Percentiles rank a stretch among this genome's conserved stretches.
phyloP scores from a whole-genome alignment of 2,888 invertebrate species.

The Bembecia ichneumoniformis region DNA sequence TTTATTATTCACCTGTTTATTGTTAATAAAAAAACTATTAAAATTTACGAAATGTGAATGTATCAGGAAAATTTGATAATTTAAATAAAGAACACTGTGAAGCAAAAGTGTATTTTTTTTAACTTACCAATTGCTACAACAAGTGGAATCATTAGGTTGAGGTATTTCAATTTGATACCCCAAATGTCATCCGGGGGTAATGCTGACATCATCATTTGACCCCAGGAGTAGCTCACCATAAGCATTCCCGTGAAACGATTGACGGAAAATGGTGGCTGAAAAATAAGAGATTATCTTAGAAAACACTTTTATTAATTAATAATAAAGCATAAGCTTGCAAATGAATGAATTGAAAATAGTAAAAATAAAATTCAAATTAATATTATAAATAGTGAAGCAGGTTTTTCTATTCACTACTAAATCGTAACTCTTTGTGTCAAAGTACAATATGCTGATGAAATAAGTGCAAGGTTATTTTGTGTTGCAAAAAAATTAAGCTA shows the following conservation, averaged over 20 bases:
- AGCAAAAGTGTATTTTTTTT: not conserved
- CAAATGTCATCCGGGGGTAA: slow-evolving; percentile 82
- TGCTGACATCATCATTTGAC: slow-evolving; percentile 80
- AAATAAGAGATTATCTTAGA: slow-evolving; percentile 6
- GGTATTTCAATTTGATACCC: slow-evolving; percentile 79
- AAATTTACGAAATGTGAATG: not conserved
- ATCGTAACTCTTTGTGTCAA: no score
- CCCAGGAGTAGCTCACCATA: slow-evolving; percentile 86
- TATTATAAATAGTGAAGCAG: no score
- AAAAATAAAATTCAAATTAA: no score
- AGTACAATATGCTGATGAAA: no score
- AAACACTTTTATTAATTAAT: not conserved
- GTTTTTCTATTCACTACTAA: no score
- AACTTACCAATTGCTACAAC: slow-evolving; percentile 79
- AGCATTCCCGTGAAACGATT: slow-evolving; percentile 84
- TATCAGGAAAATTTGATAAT: not conserved
- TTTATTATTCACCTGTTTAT: no score
- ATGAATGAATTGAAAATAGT: no score
- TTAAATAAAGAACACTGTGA: no score
- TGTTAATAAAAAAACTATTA: slow-evolving; percentile 1
- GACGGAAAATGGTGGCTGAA: slow-evolving; percentile 86
- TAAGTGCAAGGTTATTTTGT: no score
- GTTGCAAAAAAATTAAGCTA: no score
- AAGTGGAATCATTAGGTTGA: slow-evolving; percentile 81
- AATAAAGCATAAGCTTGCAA: no score